Evolutionary conservation across 2,113 vertebrate genomes (phyloP).

Genomic region (Theristicus caerulescens): DNA sequence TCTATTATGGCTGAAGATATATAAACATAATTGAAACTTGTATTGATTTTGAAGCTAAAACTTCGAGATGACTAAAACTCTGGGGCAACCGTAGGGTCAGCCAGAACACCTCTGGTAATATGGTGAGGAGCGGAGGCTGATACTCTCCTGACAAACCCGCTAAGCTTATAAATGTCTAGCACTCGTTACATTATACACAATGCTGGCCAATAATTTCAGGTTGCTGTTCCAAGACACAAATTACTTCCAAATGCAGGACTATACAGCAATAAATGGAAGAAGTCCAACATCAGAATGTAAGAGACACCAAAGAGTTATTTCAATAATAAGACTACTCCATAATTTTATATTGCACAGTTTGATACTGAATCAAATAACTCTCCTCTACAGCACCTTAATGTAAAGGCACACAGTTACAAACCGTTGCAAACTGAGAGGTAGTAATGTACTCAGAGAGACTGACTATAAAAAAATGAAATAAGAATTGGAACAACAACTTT

Average conservation of each 20-base stretch:
- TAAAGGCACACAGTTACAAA: background rate
- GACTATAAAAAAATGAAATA: background rate
- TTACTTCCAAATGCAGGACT: slow-evolving; percentile 49
- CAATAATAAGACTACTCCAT: background rate
- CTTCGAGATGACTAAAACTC: slow-evolving; percentile 42
- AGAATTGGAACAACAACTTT: background rate
- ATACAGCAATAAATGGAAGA: slow-evolving; percentile 21
- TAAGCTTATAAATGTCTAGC: slow-evolving; percentile 51
- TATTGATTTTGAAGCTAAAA: slow-evolving; percentile 58
- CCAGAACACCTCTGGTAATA: slow-evolving; percentile 59
- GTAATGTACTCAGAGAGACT: background rate
- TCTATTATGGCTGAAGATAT: background rate
- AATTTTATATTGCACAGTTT: background rate
- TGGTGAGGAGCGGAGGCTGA: slow-evolving; percentile 41
- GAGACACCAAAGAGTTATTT: slow-evolving; percentile 23
- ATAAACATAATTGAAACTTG: slow-evolving; percentile 35
- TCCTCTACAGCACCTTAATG: background rate
- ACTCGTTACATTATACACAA: slow-evolving; percentile 24
- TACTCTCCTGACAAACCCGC: slow-evolving; percentile 46
- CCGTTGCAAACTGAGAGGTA: background rate
- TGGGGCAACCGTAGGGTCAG: slow-evolving; percentile 33
- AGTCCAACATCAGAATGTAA: background rate
- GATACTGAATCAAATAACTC: background rate
- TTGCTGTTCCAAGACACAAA: slow-evolving; percentile 57
- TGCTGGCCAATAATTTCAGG: slow-evolving; percentile 38